Evolutionary conservation across 2,888 invertebrate species (phyloP).

Genomic region (Agrochola litura): DNA sequence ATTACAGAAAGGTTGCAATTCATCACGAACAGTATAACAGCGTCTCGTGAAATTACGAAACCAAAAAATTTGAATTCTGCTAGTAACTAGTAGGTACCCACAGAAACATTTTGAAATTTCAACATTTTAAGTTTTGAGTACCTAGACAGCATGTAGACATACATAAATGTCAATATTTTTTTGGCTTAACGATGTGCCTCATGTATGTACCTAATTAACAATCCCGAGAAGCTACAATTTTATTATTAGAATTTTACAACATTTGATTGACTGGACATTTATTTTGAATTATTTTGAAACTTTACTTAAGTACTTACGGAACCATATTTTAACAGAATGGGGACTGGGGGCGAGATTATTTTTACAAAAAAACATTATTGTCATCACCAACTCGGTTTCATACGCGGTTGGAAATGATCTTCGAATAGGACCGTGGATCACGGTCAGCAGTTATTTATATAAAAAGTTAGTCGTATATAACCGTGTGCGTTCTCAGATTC

Average conservation of each 20-base stretch:
- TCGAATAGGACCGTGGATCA: neutral
- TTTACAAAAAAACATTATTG: neutral
- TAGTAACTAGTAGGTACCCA: neutral
- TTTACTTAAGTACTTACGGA: neutral
- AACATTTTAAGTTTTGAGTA: conserved; percentile 37
- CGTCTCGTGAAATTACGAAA: conserved; percentile 54
- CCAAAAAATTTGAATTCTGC: conserved; percentile 30
- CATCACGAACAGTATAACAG: conserved; percentile 51
- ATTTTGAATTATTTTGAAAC: neutral
- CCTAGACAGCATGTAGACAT: neutral
- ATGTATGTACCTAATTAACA: neutral
- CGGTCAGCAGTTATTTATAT: neutral
- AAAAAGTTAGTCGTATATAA: no score
- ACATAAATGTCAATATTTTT: conserved; percentile 18
- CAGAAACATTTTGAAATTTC: conserved; percentile 22
- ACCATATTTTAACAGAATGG: neutral
- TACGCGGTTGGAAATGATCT: neutral
- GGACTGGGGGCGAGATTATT: no score
- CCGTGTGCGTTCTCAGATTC: neutral
- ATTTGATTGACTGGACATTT: neutral
- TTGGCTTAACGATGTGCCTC: neutral
- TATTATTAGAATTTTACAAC: neutral
- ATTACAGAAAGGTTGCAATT: conserved; percentile 57
- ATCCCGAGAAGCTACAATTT: neutral
- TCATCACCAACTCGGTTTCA: neutral